Base-by-base conservation (phyloP, 2,888 invertebrate genomes). In the Auanema freiburgensis region DNA sequence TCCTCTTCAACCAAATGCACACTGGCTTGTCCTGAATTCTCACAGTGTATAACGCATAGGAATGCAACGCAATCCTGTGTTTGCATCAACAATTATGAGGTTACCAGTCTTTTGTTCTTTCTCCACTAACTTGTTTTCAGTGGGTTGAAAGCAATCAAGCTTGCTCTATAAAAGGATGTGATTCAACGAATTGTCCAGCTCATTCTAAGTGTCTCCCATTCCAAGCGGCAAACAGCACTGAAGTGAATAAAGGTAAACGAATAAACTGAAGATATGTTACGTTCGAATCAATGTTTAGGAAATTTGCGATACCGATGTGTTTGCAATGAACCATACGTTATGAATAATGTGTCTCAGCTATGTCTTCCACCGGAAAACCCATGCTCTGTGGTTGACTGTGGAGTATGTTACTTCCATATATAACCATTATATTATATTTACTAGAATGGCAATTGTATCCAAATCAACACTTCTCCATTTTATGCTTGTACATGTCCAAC, bases 271-370 rank as follows among this genome's bases (percentile, higher is more conserved):
- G n/a, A 14, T 43, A 43, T 43, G 43, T 43, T 14, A 43, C 43
- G 43, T 21, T 46, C 10, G 16, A 46, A 16, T 21, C 11, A 46
- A 46, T 46, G 4, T 46, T 18, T 5, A 21, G 16, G 21, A 11
- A 24, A 40, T 24, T 21, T 50, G 16, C 52, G 49, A 14, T 59
- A 50, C 41, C n/a, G 52, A 50, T 59, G 59, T 42, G 59, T 18
- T 11, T 59, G 59, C 21, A 8, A 51, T 11, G 14, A 6, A 4
- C 49, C 43, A 4, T 59, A 59, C 51, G 23, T n/a, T 33, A 25
- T 51, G 21, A 49, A 59, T 43, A 24, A 14, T 11, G 40, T 41
- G n/a, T n/a, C 16, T 11, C 12, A 33, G 5, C 52, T 50, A 8
- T 59, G 59, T 42, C 25, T 40, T 10, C 12, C 24, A n/a, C 49